These are phyloP conservation scores for Paradoxurus hermaphroditus DNA, from an alignment of 2,113 vertebrate species.

Conservation along the genomic window DNA sequence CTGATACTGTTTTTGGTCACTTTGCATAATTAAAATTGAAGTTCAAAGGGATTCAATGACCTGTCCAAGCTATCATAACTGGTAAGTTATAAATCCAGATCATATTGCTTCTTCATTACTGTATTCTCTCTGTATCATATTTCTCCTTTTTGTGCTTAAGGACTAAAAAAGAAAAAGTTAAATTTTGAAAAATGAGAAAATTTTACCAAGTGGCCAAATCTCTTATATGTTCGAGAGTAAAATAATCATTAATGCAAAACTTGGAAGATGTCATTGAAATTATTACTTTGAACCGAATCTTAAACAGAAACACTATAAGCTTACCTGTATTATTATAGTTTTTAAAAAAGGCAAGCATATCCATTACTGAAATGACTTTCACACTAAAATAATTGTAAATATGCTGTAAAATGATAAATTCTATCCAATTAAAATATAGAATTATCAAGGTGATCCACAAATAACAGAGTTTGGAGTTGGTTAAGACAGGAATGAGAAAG, in stretches of 20 bases:
- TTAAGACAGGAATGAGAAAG: neutral
- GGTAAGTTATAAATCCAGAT: neutral
- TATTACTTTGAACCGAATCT: neutral
- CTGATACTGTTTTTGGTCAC: neutral
- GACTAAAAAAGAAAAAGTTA: neutral
- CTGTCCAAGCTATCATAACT: neutral
- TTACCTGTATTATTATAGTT: neutral
- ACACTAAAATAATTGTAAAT: neutral
- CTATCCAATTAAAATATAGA: constrained; percentile 7
- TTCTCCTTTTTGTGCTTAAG: neutral
- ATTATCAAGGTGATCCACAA: neutral
- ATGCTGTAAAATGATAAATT: neutral
- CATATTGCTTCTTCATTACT: neutral
- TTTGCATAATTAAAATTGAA: constrained; percentile 16
- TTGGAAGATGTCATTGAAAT: neutral
- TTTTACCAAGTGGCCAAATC: neutral
- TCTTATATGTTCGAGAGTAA: neutral
- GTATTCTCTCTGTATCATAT: neutral
- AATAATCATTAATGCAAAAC: neutral
- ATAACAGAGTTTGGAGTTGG: neutral
- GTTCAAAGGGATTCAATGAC: neutral
- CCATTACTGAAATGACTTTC: neutral
- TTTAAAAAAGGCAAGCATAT: neutral
- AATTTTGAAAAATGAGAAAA: constrained; percentile 6
- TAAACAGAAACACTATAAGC: neutral